These are phyloP conservation scores for Oryzias curvinotus DNA, from an alignment of 2,113 vertebrate genomes.

Conservation along the genomic window DNA sequence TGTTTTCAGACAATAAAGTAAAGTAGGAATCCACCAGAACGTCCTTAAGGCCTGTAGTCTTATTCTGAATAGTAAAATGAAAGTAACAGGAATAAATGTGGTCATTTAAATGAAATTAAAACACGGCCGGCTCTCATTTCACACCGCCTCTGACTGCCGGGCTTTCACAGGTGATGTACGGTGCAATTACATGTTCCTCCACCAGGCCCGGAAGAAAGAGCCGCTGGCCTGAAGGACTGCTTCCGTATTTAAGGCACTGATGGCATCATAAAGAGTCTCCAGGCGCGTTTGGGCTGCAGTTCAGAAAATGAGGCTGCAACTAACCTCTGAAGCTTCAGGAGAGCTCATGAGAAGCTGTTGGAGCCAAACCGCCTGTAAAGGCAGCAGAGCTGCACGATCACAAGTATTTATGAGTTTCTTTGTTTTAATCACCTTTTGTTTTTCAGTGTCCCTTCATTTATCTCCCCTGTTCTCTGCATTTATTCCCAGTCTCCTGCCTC, in stretches of 20 bases:
- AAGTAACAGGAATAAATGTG: neutral
- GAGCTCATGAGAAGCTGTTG: neutral
- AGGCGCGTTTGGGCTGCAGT: slow-evolving; percentile 2
- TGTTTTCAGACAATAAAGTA: too few species aligned
- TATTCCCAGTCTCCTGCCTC: too few species aligned
- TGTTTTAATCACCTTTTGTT: too few species aligned
- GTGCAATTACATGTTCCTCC: slow-evolving; percentile 23
- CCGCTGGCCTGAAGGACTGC: neutral
- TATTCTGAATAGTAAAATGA: too few species aligned
- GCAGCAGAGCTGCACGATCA: too few species aligned
- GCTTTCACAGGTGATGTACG: slow-evolving; percentile 41
- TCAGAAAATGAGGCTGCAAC: slow-evolving; percentile 30
- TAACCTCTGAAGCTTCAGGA: slow-evolving; percentile 8
- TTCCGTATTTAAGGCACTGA: slow-evolving; percentile 28
- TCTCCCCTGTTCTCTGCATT: too few species aligned
- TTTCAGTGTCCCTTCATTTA: too few species aligned
- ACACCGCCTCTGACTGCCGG: slow-evolving; percentile 15
- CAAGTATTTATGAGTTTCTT: too few species aligned
- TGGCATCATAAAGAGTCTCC: slow-evolving; percentile 8
- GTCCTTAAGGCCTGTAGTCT: too few species aligned
- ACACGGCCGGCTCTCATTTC: slow-evolving; percentile 22
- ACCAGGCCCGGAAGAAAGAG: slow-evolving; percentile 12
- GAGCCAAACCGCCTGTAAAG: too few species aligned
- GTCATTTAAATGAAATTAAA: slow-evolving; percentile 22
- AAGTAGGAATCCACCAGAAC: too few species aligned